Evolutionary conservation across 2,797 vertebrate genomes (phyloP), one percentile per base, ranked within the genome.

Genomic region (Lateolabrax maculatus): DNA sequence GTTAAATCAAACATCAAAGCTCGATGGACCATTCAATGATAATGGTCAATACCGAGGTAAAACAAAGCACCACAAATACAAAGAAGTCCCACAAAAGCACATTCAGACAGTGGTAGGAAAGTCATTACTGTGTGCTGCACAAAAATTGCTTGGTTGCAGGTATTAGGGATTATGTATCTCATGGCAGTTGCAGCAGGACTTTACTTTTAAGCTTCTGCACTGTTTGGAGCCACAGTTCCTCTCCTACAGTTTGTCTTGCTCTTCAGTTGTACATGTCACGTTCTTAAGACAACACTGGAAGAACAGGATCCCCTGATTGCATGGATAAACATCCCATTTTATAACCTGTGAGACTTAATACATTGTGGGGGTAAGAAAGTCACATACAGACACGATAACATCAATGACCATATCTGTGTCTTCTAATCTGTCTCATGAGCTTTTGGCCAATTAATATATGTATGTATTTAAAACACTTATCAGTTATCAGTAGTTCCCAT

Each of bases 271-370:
- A 53, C 75, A 75, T 79, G 46, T 55, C 41, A 61, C 25, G 34
- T 53, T 75, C 39, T 57, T 56, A n/a, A 23, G 52, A 49, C 37
- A 52, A 18, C 44, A 37, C n/a, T 34, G 25, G 74, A 41, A 41
- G 36, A 84, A 49, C 72, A 70, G 29, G 75, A 75, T 51, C 25
- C 15, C 0, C 29, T 37, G 19, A 68, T 73, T 75, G 19, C 52
- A 71, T 15, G 29, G 43, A n/a, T 48, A 62, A 77, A 71, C 58
- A 65, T 70, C 39, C 29, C 34, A 52, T 75, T 75, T 51, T 36
- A 9, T 57, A 43, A 78, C 39, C 5, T 66, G 41, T 37, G 13
- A 21, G n/a, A 43, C 43, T n/a, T 56, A 6, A 57, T 15, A 4
- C 4, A 55, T 10, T 15, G n/a, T 27, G 15, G 10, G 13, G 49